Evolutionary conservation across 2,797 vertebrate genomes (phyloP), one percentile per base, ranked within the genome.

Genomic region (Huso huso): DNA sequence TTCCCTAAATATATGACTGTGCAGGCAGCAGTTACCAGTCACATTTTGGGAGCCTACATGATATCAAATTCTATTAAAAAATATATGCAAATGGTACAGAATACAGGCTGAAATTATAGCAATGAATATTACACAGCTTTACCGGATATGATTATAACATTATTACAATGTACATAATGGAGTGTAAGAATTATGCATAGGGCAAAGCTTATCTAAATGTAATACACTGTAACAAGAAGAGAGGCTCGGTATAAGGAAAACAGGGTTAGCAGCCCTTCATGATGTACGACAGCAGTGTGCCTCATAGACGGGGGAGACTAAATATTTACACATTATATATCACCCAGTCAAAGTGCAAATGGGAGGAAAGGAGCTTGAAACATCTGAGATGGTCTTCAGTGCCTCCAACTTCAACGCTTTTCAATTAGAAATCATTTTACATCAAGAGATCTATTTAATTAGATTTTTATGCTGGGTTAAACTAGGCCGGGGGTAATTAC

Each of bases 391-490:
- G 68, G 69, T 70, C 53, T 66, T 70, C 74, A 52, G 72, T 68
- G 79, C 79, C 75, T 82, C 79, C 76, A 37, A 37, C 15, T 18
- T 68, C 78, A 78, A 78, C 77, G 77, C 81, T 82, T 72, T 78
- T 83, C 83, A 84, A 89, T 90, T 89, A 89, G 78, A 78, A 78
- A 79, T 66, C 78, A 81, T 86, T 90, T 88, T 85, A 87, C 86
- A 83, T 84, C 74, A 78, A 86, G 88, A 86, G 88, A 83, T 82
- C 81, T 85, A 83, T 89, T 89, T 88, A 87, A 84, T 85, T 82
- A 81, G 85, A 78, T 84, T 87, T 37, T 84, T 80, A 85, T 84
- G 78, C 71, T 77, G 80, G 83, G 83, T 84, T 82, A 87, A 84
- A 82, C 81, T 79, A 78, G 73, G 82, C 80, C 81, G 76, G 74